phyloP scores from a whole-genome alignment of 2,888 invertebrate genomes.

The Cepaea hortensis region DNA sequence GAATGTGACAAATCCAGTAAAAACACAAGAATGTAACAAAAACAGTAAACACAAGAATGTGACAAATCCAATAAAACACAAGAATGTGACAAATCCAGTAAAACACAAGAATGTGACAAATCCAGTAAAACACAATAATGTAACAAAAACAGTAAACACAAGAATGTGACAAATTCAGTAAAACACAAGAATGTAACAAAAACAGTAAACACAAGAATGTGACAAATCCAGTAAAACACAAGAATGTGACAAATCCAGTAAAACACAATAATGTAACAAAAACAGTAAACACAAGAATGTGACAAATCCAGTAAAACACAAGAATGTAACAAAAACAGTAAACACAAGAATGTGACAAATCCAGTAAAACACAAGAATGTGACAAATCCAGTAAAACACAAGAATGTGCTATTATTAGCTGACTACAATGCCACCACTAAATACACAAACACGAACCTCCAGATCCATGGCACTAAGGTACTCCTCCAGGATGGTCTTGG shows the following conservation, averaged over 20 bases:
- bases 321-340: not conserved
- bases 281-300: not conserved
- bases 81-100: too few species aligned
- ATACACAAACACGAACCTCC: conserved; percentile 73
- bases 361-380: not conserved
- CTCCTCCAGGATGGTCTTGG: conserved; percentile 78
- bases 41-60: too few species aligned
- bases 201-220: too few species aligned
- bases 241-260: not conserved
- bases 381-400: not conserved
- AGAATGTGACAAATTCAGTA: too few species aligned
- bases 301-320: not conserved
- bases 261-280: not conserved
- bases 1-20: not conserved
- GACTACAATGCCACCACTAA: not conserved
- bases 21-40: not conserved
- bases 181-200: too few species aligned
- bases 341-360: not conserved
- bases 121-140: too few species aligned
- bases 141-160: too few species aligned
- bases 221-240: not conserved
- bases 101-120: too few species aligned
- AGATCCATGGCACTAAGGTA: conserved; percentile 77
- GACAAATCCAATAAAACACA: too few species aligned
- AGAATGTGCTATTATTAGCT: too few species aligned